A percentile compares a stretch with the other conserved stretches of the same genome.
phyloP scores from a whole-genome alignment of 2,113 vertebrate species.

The Lethenteron camtschaticum region DNA sequence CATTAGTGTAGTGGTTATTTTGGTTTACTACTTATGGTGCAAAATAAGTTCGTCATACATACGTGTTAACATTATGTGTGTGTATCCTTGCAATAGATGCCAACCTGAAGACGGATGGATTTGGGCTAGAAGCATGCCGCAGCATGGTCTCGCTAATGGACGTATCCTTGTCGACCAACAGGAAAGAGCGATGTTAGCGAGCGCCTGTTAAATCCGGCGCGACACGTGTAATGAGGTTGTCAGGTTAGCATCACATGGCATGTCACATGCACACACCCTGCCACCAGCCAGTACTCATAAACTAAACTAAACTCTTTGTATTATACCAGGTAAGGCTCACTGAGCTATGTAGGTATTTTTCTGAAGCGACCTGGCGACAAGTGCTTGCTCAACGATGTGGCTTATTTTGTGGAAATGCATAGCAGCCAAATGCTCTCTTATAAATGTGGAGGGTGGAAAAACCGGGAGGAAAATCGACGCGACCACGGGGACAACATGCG shows the following conservation, averaged over 20 bases:
- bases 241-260: slow-evolving; percentile 19
- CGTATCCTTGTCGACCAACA: slow-evolving; percentile 1
- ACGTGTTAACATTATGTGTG: background rate
- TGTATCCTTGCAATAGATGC: background rate
- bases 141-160: background rate
- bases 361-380: slow-evolving; percentile 54
- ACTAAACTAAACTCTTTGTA: background rate
- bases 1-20: background rate
- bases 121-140: background rate
- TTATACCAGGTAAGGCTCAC: background rate
- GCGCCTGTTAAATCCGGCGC: slow-evolving; percentile 9
- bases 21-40: background rate
- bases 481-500: background rate
- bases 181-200: background rate
- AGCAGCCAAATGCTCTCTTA: slow-evolving; percentile 3
- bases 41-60: background rate
- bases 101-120: background rate
- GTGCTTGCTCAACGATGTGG: slow-evolving; percentile 41
- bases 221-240: slow-evolving; percentile 20
- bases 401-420: slow-evolving; percentile 14
- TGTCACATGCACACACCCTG: slow-evolving; percentile 12
- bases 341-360: slow-evolving; percentile 26
- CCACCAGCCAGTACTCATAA: slow-evolving; percentile 17
- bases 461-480: background rate
- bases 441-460: too few relatives aligned